Percentiles rank a stretch among this genome's conserved stretches.
Evolutionary conservation across 53 echinoderm and acorn worm genomes (phyloP).

Genomic region (Henricia sp.): DNA sequence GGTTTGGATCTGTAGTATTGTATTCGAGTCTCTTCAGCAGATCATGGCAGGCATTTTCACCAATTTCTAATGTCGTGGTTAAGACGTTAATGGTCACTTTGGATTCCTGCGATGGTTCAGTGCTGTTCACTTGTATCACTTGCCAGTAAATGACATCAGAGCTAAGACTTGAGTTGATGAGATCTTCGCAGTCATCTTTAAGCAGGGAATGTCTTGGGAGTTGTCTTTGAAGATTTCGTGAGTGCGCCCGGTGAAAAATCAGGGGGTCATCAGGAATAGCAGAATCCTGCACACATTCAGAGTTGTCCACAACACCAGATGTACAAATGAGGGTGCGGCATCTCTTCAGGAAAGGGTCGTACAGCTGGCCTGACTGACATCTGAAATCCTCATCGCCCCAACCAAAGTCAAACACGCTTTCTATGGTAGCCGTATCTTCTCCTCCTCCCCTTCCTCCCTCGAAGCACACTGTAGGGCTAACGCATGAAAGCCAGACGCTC

Average conservation of each 20-base stretch:
- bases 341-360: slow-evolving; percentile 56
- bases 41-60: not conserved
- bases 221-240: not conserved
- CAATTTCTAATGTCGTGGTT: not conserved
- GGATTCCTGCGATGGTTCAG: not conserved
- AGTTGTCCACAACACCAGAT: not conserved
- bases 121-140: not conserved
- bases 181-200: not conserved
- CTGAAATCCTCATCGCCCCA: slow-evolving; percentile 12
- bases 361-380: slow-evolving; percentile 47
- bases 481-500: not conserved
- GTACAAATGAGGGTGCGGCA: slow-evolving; percentile 29
- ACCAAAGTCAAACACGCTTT: slow-evolving; percentile 51
- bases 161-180: not conserved
- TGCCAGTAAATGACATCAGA: not conserved
- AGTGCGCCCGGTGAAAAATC: no score
- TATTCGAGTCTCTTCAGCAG: not conserved
- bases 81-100: not conserved
- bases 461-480: not conserved
- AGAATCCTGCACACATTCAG: not conserved
- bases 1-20: no score
- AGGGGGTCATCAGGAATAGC: no score
- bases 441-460: no score
- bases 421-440: slow-evolving; percentile 20
- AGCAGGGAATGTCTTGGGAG: not conserved